Base-by-base conservation (phyloP, 1,140 invertebrate genomes). In the Holcopasites calliopsidis region DNA sequence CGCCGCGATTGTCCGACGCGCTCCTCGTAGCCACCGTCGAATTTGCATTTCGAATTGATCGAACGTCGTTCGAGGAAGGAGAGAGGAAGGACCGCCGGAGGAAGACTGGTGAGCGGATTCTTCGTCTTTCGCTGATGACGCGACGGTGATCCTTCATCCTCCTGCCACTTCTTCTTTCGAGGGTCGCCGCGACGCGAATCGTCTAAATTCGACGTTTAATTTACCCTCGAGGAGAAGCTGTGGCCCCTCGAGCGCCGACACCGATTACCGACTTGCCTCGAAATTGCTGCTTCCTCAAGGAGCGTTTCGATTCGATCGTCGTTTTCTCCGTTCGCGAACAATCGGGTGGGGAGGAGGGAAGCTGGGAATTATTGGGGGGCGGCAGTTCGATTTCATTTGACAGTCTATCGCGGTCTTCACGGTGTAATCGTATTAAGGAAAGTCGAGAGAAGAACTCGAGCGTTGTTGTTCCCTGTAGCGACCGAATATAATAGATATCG, bases 11-110 rank as follows among this genome's bases (percentile, higher is more conserved):
- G 79, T 85, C 82, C 83, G 77, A 73, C 65, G 68, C 73, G 82
- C 58, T 77, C 73, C n/a, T 35, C 61, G 60, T 55, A 31, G 47
- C 35, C 64, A 58, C 44, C 69, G 21, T n/a, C 72, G 76, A 79
- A 85, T 85, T 87, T 86, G 83, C 86, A 87, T 87, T 85, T 47
- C 79, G 75, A 79, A 86, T 86, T 84, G 85, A 86, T 87, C 62
- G 82, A 84, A 80, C 75, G 79, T 10, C 42, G 26, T 11, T 21
- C 44, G 16, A 13, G 44, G 38, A 31, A 28, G 72, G 79, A 85
- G 79, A 79, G 80, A 85, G 52, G 52, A 26, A 44, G 76, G n/a
- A n/a, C n/a, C n/a, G n/a, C n/a, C n/a, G n/a, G n/a, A 77, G 61
- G 58, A 44, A n/a, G n/a, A n/a, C n/a, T 38, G 10, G 40, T 16